Evolutionary conservation across 1,140 invertebrate species (phyloP).

Genomic region (Hypsibius dujardini): DNA sequence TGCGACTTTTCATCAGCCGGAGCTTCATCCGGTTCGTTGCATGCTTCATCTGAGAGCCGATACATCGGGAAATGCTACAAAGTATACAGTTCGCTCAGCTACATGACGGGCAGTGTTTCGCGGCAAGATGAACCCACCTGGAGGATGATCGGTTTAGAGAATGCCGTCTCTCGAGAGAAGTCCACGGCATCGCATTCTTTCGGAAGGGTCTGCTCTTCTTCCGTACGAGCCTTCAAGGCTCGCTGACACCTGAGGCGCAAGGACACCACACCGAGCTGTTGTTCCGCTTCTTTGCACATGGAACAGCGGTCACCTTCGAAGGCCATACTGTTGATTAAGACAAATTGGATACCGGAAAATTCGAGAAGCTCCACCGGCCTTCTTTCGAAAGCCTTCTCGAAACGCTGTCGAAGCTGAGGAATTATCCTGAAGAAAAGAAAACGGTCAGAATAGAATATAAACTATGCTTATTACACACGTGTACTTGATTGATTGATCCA

Average conservation of each 20-base stretch:
- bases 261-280: no score
- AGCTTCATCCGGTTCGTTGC: background rate
- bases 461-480: no score
- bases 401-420: no score
- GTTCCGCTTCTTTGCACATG: no score
- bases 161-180: background rate
- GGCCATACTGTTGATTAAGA: no score
- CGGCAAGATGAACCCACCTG: background rate
- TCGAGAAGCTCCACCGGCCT: no score
- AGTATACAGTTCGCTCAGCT: background rate
- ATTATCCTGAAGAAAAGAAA: no score
- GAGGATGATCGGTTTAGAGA: background rate
- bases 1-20: background rate
- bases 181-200: background rate
- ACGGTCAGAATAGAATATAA: no score
- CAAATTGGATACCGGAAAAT: no score
- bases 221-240: background rate
- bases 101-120: background rate
- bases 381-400: no score
- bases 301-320: no score
- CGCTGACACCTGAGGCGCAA: background rate
- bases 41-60: background rate
- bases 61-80: constrained; percentile 1
- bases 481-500: no score
- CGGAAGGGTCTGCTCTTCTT: background rate